A percentile compares a stretch with the other conserved stretches of the same genome.
These are phyloP conservation scores for Holothuria scabra DNA, from an alignment of 53 echinoderm and acorn worm genomes.

Conservation along the genomic window DNA sequence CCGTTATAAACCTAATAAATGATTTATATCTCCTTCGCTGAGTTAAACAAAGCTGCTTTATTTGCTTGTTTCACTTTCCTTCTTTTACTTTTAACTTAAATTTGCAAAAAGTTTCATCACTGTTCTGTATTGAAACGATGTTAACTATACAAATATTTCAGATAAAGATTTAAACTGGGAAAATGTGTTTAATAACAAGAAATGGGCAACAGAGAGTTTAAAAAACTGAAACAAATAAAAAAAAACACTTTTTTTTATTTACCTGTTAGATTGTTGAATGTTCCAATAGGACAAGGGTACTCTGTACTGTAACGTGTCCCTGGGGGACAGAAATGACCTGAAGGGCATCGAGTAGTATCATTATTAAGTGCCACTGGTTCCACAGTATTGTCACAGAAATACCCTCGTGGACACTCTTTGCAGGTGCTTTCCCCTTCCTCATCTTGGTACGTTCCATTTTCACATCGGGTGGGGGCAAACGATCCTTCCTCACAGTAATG, in stretches of 20 bases:
- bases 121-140: too few species aligned
- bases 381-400: slow-evolving; percentile 97
- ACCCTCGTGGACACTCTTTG: slow-evolving; percentile 87
- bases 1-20: too few species aligned
- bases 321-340: slow-evolving; percentile 84
- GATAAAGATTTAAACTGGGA: too few species aligned
- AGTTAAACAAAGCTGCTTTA: too few species aligned
- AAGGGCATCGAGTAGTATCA: slow-evolving; percentile 79
- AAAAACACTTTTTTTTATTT: neutral
- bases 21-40: too few species aligned
- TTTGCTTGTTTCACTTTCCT: too few species aligned
- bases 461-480: slow-evolving; percentile 89
- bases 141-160: too few species aligned
- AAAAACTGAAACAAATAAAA: too few species aligned
- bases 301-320: slow-evolving; percentile 82
- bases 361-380: slow-evolving; percentile 85
- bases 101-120: too few species aligned
- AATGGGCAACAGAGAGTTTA: too few species aligned
- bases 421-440: slow-evolving; percentile 88
- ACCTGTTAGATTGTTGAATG: slow-evolving; percentile 94
- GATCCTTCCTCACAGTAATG: slow-evolving; percentile 89
- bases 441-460: slow-evolving; percentile 97
- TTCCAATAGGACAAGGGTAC: slow-evolving; percentile 78
- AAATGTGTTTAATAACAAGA: too few species aligned
- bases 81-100: too few species aligned